A percentile compares a stretch with the other conserved stretches of the same genome.
Conservation (phyloP, 2,797 vertebrate genomes). For the Bovichtus variegatus region DNA sequence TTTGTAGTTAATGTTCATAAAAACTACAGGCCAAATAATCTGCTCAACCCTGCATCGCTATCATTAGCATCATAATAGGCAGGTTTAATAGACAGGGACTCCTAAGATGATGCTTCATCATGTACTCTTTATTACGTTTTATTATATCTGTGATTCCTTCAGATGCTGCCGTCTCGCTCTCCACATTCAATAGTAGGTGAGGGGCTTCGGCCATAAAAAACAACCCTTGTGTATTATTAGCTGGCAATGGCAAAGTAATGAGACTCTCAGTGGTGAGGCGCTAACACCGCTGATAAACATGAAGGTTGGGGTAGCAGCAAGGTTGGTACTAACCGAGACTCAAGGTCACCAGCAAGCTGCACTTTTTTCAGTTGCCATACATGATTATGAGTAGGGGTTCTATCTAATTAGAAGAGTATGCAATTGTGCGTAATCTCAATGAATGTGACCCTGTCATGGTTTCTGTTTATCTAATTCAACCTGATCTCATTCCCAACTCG, state of each 20-base stretch:
- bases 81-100: conserved; percentile 52
- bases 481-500: no score
- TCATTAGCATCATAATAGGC: conserved; percentile 52
- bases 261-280: neutral
- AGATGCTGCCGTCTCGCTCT: conserved; percentile 5
- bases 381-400: neutral
- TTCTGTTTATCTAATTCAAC: neutral
- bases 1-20: conserved; percentile 58
- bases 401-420: neutral
- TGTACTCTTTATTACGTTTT: conserved; percentile 60
- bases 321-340: neutral
- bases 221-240: conserved; percentile 46
- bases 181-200: conserved; percentile 20
- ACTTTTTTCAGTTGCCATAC: neutral
- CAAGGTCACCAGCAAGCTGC: neutral
- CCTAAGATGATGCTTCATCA: conserved; percentile 44
- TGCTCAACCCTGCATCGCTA: conserved; percentile 18
- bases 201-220: conserved; percentile 23
- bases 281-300: neutral
- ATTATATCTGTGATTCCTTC: conserved; percentile 43
- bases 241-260: conserved; percentile 28
- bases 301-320: neutral
- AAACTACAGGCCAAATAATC: conserved; percentile 44
- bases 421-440: neutral
- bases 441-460: neutral